Conservation (phyloP, 2,797 vertebrate species). For the Galagoides demidoff region DNA sequence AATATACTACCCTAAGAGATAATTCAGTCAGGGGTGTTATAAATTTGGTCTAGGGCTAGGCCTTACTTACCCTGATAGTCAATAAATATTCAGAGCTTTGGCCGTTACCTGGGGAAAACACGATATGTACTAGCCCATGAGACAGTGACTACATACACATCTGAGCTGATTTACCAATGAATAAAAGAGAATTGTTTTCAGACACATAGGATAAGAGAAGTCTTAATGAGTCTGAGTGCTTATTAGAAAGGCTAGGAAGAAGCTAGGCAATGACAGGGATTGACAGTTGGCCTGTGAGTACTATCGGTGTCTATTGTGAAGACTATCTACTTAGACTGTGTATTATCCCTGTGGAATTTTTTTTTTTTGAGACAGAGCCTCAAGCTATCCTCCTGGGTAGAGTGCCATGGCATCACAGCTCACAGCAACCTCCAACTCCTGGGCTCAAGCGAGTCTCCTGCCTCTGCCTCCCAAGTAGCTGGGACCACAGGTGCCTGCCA, state of each 20-base stretch:
- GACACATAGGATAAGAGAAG: background rate
- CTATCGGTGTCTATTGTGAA: background rate
- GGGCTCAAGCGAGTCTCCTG: too few relatives aligned
- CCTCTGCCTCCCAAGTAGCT: too few relatives aligned
- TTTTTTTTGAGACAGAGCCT: too few relatives aligned
- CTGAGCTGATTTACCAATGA: background rate
- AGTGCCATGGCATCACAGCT: too few relatives aligned
- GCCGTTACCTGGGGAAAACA: background rate
- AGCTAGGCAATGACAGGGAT: background rate
- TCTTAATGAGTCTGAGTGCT: background rate
- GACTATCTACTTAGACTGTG: background rate
- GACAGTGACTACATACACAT: background rate
- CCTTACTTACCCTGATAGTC: background rate
- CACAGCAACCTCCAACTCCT: too few relatives aligned
- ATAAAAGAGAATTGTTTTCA: background rate
- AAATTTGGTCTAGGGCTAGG: background rate
- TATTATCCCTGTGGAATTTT: too few relatives aligned
- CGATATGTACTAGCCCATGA: background rate
- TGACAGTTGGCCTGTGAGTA: background rate
- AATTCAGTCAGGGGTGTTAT: background rate
- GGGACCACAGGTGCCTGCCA: too few relatives aligned
- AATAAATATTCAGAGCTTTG: constrained; percentile 1
- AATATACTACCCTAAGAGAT: background rate
- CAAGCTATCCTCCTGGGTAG: too few relatives aligned
- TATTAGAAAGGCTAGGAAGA: background rate